These are phyloP conservation scores for Drosophila fuyamai DNA, from an alignment of 1,140 invertebrate genomes.

Conservation along the genomic window DNA sequence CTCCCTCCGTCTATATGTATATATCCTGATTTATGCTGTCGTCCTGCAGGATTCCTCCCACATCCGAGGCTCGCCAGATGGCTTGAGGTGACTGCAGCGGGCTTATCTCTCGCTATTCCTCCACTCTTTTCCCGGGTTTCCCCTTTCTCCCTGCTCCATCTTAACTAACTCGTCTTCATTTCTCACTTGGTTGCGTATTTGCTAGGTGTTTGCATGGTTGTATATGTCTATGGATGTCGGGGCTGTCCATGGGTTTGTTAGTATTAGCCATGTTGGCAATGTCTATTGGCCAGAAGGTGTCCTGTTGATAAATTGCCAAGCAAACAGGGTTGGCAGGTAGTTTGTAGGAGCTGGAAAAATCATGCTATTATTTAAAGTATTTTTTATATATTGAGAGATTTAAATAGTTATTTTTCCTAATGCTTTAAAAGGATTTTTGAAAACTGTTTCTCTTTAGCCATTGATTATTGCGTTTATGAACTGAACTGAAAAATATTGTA, in stretches of 20 bases:
- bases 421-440: too few relatives aligned
- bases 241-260: conserved; percentile 23
- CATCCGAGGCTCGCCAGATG: conserved; percentile 53
- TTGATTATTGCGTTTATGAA: too few relatives aligned
- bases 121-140: neutral
- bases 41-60: conserved; percentile 19
- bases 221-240: conserved; percentile 14
- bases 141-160: conserved; percentile 6
- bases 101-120: conserved; percentile 42
- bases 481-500: too few relatives aligned
- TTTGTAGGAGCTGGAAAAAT: neutral
- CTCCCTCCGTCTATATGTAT: conserved; percentile 7
- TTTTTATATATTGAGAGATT: too few relatives aligned
- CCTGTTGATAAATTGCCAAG: conserved; percentile 42
- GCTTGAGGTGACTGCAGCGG: conserved; percentile 49
- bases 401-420: too few relatives aligned
- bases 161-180: conserved; percentile 83
- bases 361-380: neutral
- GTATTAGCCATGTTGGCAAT: conserved; percentile 60
- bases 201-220: conserved; percentile 46
- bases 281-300: conserved; percentile 70
- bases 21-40: conserved; percentile 73
- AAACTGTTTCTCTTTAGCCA: too few relatives aligned
- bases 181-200: conserved; percentile 79
- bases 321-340: conserved; percentile 54